Evolutionary conservation across 2,113 vertebrate species (phyloP).

Genomic region (Pelvicachromis taeniatus): DNA sequence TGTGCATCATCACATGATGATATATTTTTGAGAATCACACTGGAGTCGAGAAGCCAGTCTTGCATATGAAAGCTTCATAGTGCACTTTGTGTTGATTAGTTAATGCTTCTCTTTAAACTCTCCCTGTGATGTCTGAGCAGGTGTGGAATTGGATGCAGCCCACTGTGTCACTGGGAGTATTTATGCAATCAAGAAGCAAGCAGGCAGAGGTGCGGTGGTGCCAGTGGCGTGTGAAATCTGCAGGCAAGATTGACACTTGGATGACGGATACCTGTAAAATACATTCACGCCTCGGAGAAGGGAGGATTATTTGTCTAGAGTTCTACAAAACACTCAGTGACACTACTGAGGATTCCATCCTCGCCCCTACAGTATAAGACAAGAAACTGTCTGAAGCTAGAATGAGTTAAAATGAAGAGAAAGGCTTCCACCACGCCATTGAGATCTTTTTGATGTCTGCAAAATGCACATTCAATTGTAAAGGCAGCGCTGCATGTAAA

Average conservation of each 20-base stretch:
- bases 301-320: slow-evolving; percentile 56
- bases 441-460: slow-evolving; percentile 62
- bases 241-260: slow-evolving; percentile 72
- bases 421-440: slow-evolving; percentile 29
- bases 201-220: slow-evolving; percentile 64
- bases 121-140: slow-evolving; percentile 35
- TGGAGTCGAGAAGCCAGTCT: not conserved
- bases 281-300: slow-evolving; percentile 71
- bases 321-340: slow-evolving; percentile 65
- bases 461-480: slow-evolving; percentile 73
- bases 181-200: slow-evolving; percentile 61
- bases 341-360: slow-evolving; percentile 52
- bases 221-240: slow-evolving; percentile 80
- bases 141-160: slow-evolving; percentile 66
- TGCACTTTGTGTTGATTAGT: slow-evolving; percentile 32
- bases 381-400: slow-evolving; percentile 54
- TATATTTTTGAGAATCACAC: not conserved
- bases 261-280: slow-evolving; percentile 80
- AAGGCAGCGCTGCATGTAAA: slow-evolving; percentile 61
- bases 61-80: not conserved
- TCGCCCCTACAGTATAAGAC: slow-evolving; percentile 12
- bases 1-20: not conserved
- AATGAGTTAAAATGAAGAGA: slow-evolving; percentile 54
- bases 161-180: slow-evolving; percentile 61
- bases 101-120: not conserved